Percentiles rank a stretch among this genome's conserved stretches.
These are phyloP conservation scores for Dermolepida albohirtum DNA, from an alignment of 2,888 invertebrate species.

Conservation along the genomic window DNA sequence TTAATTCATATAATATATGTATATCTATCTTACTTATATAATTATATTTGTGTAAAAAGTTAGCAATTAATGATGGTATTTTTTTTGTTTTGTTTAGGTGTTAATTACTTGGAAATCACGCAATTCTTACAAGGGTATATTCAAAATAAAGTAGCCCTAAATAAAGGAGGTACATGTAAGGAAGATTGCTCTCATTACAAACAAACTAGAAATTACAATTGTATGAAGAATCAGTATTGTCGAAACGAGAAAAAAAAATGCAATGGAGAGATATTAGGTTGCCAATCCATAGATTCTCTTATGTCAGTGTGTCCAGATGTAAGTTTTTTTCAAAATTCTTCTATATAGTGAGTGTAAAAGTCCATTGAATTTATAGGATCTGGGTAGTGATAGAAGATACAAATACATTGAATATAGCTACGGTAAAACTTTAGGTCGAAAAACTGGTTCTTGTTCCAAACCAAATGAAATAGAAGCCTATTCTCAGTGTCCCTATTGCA, in stretches of 20 bases:
- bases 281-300: slow-evolving; percentile 45
- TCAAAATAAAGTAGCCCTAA: slow-evolving; percentile 86
- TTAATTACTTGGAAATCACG: slow-evolving; percentile 79
- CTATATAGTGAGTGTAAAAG: not conserved
- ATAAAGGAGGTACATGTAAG: slow-evolving; percentile 75
- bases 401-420: slow-evolving; percentile 88
- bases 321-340: not conserved
- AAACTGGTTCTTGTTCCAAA: slow-evolving; percentile 60
- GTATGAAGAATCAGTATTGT: slow-evolving; percentile 76
- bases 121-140: slow-evolving; percentile 84
- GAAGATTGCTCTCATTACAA: slow-evolving; percentile 57
- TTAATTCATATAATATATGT: too few species aligned
- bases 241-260: slow-evolving; percentile 66
- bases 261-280: slow-evolving; percentile 44
- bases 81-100: slow-evolving; percentile 57
- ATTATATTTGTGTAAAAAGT: too few species aligned
- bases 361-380: not conserved
- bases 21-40: too few species aligned
- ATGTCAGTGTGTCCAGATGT: slow-evolving; percentile 18
- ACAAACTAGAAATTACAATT: slow-evolving; percentile 70
- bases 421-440: slow-evolving; percentile 75
- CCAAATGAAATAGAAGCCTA: slow-evolving; percentile 75
- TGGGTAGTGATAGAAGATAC: slow-evolving; percentile 71
- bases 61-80: too few species aligned
- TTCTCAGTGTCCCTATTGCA: slow-evolving; percentile 84